Evolutionary conservation across 2,797 vertebrate species (phyloP).

Genomic region (Spondyliosoma cantharus): DNA sequence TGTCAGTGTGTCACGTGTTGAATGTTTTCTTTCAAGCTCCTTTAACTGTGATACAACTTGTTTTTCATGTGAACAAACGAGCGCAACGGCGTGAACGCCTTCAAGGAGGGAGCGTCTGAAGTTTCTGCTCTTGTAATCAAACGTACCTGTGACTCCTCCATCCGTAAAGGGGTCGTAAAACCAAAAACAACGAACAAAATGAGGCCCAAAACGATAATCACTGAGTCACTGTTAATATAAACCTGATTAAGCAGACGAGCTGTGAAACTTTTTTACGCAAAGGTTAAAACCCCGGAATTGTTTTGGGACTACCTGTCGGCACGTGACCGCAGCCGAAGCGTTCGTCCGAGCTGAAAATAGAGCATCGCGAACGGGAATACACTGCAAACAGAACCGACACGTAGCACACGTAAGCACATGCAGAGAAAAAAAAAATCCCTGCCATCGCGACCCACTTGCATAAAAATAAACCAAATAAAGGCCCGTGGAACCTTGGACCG

Average conservation of each 20-base stretch:
- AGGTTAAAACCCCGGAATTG: no score
- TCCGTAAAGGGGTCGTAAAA: background rate
- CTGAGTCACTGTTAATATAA: no score
- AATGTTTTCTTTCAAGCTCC: no score
- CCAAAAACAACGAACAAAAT: background rate
- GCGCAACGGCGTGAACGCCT: no score
- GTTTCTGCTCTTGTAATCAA: no score
- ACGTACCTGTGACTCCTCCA: no score
- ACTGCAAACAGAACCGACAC: slow-evolving; percentile 4
- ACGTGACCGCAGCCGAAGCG: background rate
- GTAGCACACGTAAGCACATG: background rate
- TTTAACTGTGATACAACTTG: no score
- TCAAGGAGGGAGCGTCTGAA: no score
- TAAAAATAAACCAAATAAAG: slow-evolving; percentile 49
- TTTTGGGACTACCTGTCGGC: background rate
- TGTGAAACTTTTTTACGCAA: no score
- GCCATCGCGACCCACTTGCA: slow-evolving; percentile 32
- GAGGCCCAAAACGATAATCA: background rate
- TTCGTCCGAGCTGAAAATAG: slow-evolving; percentile 7
- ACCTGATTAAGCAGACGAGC: no score
- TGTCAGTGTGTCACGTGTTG: no score
- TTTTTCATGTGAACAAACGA: no score
- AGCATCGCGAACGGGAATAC: slow-evolving; percentile 10
- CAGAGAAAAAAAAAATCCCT: background rate
- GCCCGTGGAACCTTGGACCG: slow-evolving; percentile 9